Conservation (phyloP, 2,888 invertebrate genomes). For the Coenonympha glycerion region DNA sequence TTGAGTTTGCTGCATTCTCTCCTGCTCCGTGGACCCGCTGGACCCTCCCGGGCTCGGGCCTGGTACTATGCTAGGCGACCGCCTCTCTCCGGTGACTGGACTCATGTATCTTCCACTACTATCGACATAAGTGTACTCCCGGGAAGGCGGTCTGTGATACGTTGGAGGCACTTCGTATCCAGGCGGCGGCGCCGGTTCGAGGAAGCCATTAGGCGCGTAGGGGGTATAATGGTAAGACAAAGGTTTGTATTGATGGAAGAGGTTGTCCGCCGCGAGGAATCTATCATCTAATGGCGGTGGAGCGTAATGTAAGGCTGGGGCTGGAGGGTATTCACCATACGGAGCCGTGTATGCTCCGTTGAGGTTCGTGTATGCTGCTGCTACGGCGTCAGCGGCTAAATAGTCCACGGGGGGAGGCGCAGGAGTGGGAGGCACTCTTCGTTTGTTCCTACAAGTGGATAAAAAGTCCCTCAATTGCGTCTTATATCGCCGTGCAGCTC, state of each 20-base stretch:
- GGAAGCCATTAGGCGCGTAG: slow-evolving; percentile 88
- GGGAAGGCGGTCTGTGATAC: slow-evolving; percentile 78
- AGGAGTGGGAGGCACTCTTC: slow-evolving; percentile 77
- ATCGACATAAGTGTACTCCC: slow-evolving; percentile 77
- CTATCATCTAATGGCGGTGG: slow-evolving; percentile 78
- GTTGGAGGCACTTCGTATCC: slow-evolving; percentile 77
- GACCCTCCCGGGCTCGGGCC: slow-evolving; percentile 68
- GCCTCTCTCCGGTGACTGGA: slow-evolving; percentile 78
- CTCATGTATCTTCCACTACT: slow-evolving; percentile 76
- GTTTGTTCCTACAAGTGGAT: slow-evolving; percentile 91
- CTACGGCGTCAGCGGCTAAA: slow-evolving; percentile 80
- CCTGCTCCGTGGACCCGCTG: slow-evolving; percentile 62
- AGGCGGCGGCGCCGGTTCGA: slow-evolving; percentile 82
- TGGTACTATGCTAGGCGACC: slow-evolving; percentile 77
- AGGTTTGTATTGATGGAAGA: slow-evolving; percentile 94
- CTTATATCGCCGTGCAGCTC: slow-evolving; percentile 93
- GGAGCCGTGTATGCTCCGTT: slow-evolving; percentile 88
- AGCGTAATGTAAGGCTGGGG: slow-evolving; percentile 82
- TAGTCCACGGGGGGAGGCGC: slow-evolving; percentile 82
- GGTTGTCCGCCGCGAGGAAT: slow-evolving; percentile 88
- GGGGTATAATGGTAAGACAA: slow-evolving; percentile 86
- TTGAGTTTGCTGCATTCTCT: slow-evolving; percentile 56
- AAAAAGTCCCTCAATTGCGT: slow-evolving; percentile 94
- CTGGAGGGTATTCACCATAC: slow-evolving; percentile 83
- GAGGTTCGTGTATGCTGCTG: slow-evolving; percentile 86